Evolutionary conservation across 2,797 vertebrate species (phyloP).

Genomic region (Tapera naevia): DNA sequence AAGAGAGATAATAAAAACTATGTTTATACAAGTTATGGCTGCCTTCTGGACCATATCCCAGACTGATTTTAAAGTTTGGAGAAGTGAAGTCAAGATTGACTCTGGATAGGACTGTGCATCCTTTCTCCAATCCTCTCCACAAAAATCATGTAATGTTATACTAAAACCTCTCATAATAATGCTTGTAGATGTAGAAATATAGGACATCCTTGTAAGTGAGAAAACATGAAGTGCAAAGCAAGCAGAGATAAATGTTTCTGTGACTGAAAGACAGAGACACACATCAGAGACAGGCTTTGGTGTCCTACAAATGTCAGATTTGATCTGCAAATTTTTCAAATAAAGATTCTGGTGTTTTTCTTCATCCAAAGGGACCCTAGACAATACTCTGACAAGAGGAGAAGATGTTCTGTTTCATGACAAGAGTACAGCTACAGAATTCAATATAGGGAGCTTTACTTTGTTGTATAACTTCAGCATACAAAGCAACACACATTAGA

Average conservation of each 20-base stretch:
- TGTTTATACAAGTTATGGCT: not conserved
- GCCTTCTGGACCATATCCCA: not conserved
- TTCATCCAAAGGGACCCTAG: not conserved
- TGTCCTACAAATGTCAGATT: not conserved
- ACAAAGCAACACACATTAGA: not conserved
- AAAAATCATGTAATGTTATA: not conserved
- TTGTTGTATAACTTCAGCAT: not conserved
- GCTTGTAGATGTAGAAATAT: not conserved
- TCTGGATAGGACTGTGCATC: not conserved
- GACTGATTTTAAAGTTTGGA: not conserved
- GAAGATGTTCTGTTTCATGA: not conserved
- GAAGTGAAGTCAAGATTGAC: not conserved
- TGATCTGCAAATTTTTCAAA: not conserved
- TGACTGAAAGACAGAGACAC: not conserved
- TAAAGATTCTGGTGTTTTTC: not conserved
- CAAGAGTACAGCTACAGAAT: not conserved
- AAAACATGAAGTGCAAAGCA: not conserved
- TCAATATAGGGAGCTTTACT: not conserved
- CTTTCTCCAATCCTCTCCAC: not conserved
- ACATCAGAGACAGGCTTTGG: not conserved
- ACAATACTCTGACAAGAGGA: not conserved
- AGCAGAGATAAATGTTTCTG: not conserved
- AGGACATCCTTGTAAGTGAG: not conserved
- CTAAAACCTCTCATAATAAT: not conserved
- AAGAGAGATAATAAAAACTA: not conserved